phyloP scores from a whole-genome alignment of 1,140 invertebrate species.

The Caenorhabditis brenneri region DNA sequence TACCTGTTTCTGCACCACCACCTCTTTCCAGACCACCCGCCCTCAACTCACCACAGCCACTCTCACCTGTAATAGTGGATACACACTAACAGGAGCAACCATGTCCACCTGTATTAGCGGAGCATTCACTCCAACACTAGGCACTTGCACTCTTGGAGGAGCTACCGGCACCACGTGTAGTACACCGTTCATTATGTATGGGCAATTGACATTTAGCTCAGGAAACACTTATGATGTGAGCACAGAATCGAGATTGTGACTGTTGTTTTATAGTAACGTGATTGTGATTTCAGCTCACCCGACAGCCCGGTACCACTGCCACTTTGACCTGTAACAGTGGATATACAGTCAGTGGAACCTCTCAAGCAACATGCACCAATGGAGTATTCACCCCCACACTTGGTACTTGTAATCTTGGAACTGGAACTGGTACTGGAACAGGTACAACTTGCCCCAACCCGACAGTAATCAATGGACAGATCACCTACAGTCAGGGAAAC shows the following conservation, averaged over 20 bases:
- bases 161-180: no score
- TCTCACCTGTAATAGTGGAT: not conserved
- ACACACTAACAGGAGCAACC: not conserved
- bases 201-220: no score
- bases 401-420: not conserved
- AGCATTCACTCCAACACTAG: no score
- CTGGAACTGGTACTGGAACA: not conserved
- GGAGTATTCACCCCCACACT: constrained; percentile 4
- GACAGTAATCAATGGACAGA: not conserved
- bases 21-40: not conserved
- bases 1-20: no score
- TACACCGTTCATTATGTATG: no score
- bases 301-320: not conserved
- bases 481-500: constrained; percentile 10
- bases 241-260: not conserved
- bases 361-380: not conserved
- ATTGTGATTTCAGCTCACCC: not conserved
- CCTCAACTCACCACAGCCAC: not conserved
- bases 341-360: not conserved
- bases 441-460: not conserved
- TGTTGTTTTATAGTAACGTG: not conserved
- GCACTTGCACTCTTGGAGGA: no score
- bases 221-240: no score
- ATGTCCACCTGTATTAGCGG: no score
- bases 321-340: not conserved